A percentile compares a stretch with the other conserved stretches of the same genome.
phyloP scores from a whole-genome alignment of 2,888 invertebrate species.

The Galeopsomyia nigrocyanea region DNA sequence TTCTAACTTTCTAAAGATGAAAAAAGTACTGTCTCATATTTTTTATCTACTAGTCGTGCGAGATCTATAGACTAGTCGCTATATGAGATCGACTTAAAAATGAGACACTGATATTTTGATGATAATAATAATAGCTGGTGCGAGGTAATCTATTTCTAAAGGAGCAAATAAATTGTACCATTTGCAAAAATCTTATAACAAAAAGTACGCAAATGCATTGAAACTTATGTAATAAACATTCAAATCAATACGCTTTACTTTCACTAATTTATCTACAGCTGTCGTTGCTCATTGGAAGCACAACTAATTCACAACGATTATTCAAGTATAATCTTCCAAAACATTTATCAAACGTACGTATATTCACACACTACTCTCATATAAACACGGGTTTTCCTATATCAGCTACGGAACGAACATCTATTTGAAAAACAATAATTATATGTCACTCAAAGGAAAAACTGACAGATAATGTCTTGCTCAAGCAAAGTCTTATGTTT shows the following conservation, averaged over 20 bases:
- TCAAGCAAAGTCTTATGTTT: conserved; percentile 40
- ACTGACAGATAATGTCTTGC: conserved; percentile 44
- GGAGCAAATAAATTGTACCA: conserved; percentile 22
- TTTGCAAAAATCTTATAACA: conserved; percentile 2
- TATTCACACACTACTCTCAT: conserved; percentile 1
- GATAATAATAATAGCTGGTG: neutral
- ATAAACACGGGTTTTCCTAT: conserved; percentile 9
- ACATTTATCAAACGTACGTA: conserved; percentile 7
- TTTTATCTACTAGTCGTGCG: neutral
- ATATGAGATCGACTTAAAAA: neutral
- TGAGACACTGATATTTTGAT: conserved; percentile 8
- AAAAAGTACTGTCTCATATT: conserved; percentile 38
- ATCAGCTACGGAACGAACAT: conserved; percentile 28
- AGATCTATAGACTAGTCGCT: conserved; percentile 13
- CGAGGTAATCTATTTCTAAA: conserved; percentile 18
- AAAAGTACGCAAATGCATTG: conserved; percentile 30
- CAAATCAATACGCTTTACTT: conserved; percentile 4
- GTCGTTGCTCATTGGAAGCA: conserved; percentile 33
- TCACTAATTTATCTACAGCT: conserved; percentile 19
- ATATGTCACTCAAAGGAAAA: conserved; percentile 28
- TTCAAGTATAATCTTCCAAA: neutral
- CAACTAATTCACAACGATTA: conserved; percentile 5
- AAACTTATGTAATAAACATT: conserved; percentile 16
- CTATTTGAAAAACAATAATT: neutral
- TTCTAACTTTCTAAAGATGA: conserved; percentile 7